Base-by-base conservation (phyloP, 2,888 invertebrate genomes). In the Tuta absoluta region DNA sequence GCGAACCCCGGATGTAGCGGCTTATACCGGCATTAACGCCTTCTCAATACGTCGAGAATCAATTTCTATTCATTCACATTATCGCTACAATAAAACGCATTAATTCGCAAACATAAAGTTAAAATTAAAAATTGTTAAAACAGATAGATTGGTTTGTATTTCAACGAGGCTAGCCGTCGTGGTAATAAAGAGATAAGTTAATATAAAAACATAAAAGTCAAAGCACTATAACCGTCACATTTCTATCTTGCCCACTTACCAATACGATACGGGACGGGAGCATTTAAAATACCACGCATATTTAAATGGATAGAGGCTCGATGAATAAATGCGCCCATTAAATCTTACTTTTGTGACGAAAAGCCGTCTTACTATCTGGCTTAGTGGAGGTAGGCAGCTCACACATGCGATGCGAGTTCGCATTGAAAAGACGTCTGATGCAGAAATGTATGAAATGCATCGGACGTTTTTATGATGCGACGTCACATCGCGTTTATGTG, bases 21-120 rank as follows among this genome's bases (percentile, higher is more conserved):
- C 84, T 87, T 86, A 84, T 80, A 76, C 73, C 67, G 66, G 79
- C 77, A 84, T 86, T 84, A 82, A 78, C 84, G 77, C 82, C 77
- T n/a, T 78, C 75, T 75, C 69, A 75, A 78, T 78, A 77, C 74
- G 80, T 82, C 76, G 76, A 73, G 72, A 79, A 53, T 77, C 74
- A 73, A 73, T 76, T 66, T 65, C 61, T 38, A 41, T 48, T 23
- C 53, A 38, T 63, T 12, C 51, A 14, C 17, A 28, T 56, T 28
- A 28, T 56, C 23, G 33, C 17, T 37, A 21, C 33, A 38, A 33
- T 57, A 45, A n/a, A 45, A 45, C 33, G 7, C 33, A 33, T n/a
- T 17, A 45, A 45, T 17, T 45, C 45, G 17, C 4, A 17, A 45
- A 45, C n/a, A 45, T 45, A 1, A 45, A 45, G 33, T 33, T 8